Base-by-base conservation (phyloP, 2,797 vertebrate genomes). In the Muscicapa comitata region DNA sequence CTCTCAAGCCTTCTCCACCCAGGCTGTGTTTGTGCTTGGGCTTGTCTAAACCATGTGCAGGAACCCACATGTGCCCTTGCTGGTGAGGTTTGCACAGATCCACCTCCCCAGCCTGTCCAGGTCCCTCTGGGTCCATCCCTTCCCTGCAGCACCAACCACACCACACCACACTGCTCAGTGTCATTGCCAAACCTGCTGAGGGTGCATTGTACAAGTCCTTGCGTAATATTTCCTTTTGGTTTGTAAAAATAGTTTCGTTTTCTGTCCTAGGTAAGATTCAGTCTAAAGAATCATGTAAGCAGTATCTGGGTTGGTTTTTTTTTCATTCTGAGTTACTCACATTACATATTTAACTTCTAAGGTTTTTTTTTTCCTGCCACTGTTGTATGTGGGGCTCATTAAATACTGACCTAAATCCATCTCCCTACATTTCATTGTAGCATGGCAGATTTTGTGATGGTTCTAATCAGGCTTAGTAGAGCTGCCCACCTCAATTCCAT, bases 341-440 rank as follows among this genome's bases (percentile, higher is more conserved):
- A 83, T 54, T 47, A 61, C 7, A 21, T 33, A 71, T 61, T 79
- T 61, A 79, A 81, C 33, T 82, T 81, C 7, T 43, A 57, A 55
- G 42, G 8, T 19, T 19, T 28, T 45, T 72, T 65, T 47, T 68
- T 61, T 4, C n/a, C n/a, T 74, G 38, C 9, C 63, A 71, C 45
- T 35, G 17, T 33, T 59, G 18, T 29, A 29, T 7, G 5, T 63
- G 53, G n/a, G 8, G 11, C 55, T 93, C 40, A 74, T 95, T 93
- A 96, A 61, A 72, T 18, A 45, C 35, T 93, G 94, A 95, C 94
- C 94, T 88, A 91, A 94, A 96, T 96, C 58, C 50, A 96, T 94
- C 95, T 94, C 68, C 31, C 88, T 76, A 59, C 76, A 83, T 97
- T 81, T 85, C 78, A 55, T 14, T 65, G 57, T n/a, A 74, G 58